Conservation (phyloP, 2,888 invertebrate species). For the Metacarcinus magister region DNA sequence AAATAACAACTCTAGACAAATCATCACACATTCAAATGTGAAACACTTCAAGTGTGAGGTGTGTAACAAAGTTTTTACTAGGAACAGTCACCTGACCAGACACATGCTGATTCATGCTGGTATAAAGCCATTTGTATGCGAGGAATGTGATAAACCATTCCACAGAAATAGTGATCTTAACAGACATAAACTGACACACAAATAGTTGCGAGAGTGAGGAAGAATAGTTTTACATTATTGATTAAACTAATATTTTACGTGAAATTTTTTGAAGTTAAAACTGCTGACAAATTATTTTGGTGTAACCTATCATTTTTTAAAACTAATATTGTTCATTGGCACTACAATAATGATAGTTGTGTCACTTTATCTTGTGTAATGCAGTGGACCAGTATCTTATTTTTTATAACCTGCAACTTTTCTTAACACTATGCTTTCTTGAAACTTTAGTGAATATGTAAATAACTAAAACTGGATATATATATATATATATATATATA, state of each 20-base stretch:
- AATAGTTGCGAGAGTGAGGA: background rate
- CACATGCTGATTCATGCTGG: conserved; percentile 55
- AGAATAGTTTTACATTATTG: background rate
- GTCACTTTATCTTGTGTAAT: background rate
- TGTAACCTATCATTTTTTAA: background rate
- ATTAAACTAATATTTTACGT: background rate
- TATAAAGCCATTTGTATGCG: conserved; percentile 43
- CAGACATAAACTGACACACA: conserved; percentile 49
- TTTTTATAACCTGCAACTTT: background rate
- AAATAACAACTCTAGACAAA: conserved; percentile 19
- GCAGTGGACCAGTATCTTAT: background rate
- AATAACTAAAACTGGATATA: background rate
- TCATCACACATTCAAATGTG: background rate
- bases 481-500: background rate
- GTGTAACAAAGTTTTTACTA: conserved; percentile 42
- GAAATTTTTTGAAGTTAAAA: background rate
- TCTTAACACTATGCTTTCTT: background rate
- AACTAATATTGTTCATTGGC: background rate
- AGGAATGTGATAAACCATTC: conserved; percentile 49
- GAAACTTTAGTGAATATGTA: background rate
- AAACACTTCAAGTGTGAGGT: conserved; percentile 59
- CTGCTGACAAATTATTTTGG: background rate
- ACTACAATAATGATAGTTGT: background rate
- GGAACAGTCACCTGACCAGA: conserved; percentile 26
- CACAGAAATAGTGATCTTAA: conserved; percentile 47